A percentile compares a stretch with the other conserved stretches of the same genome.
Conservation (phyloP, 2,797 vertebrate genomes). For the Esox masquinongy region DNA sequence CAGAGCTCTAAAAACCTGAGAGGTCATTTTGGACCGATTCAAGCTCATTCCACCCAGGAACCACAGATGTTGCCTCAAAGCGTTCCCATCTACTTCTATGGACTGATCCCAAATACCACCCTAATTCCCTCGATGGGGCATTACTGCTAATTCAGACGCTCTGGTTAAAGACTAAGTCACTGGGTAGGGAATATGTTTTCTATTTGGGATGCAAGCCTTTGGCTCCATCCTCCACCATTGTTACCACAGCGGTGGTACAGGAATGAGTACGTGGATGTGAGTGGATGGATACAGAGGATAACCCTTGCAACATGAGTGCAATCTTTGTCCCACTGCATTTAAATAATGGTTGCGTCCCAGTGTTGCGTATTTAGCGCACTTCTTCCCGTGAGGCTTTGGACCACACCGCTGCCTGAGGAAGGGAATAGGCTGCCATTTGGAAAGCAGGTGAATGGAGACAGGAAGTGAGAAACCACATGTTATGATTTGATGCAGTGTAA, state of each 20-base stretch:
- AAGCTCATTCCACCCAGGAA: constrained; percentile 65
- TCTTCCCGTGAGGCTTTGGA: not conserved
- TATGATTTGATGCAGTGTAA: not conserved
- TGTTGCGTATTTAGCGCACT: not conserved
- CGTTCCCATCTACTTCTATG: constrained; percentile 33
- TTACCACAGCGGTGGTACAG: not conserved
- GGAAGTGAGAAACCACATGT: not conserved
- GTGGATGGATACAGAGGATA: not conserved
- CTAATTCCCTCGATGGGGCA: not conserved
- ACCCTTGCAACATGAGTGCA: not conserved
- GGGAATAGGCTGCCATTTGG: not conserved
- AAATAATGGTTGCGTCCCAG: not conserved
- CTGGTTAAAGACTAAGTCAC: no score
- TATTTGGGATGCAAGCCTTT: no score
- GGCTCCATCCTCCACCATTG: not conserved
- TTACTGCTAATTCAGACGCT: no score
- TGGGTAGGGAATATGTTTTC: no score
- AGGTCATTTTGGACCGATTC: constrained; percentile 65
- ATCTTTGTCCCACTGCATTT: constrained; percentile 1
- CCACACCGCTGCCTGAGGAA: not conserved
- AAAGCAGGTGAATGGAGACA: not conserved
- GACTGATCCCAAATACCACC: not conserved
- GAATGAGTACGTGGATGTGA: not conserved
- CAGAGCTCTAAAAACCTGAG: constrained; percentile 58
- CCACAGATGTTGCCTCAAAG: constrained; percentile 51